Conservation (phyloP, 2,797 vertebrate genomes). For the Microctenopoma steveboyesi region DNA sequence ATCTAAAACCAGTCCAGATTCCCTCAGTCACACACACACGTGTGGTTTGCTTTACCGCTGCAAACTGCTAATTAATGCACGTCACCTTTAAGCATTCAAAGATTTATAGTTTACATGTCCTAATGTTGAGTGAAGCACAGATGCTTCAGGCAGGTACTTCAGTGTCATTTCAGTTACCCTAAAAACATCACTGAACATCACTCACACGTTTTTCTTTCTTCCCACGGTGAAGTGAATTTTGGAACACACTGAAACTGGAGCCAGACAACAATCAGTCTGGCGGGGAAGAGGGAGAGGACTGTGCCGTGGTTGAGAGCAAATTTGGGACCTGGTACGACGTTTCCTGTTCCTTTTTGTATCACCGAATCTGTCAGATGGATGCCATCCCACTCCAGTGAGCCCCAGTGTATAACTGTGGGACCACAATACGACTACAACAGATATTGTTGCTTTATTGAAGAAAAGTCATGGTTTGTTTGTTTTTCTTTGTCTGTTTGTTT, state of each 20-base stretch:
- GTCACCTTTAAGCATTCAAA: not conserved
- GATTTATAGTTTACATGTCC: too few species aligned
- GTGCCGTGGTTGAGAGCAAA: conserved; percentile 37
- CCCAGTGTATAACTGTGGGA: not conserved
- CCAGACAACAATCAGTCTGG: conserved; percentile 17
- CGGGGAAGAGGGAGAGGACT: conserved; percentile 46
- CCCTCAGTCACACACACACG: not conserved
- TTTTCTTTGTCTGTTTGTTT: not conserved
- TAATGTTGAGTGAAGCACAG: not conserved
- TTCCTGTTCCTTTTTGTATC: conserved; percentile 38
- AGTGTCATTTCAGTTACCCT: not conserved
- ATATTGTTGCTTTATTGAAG: conserved; percentile 34
- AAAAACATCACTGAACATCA: not conserved
- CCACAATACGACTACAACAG: conserved; percentile 6
- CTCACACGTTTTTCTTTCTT: not conserved
- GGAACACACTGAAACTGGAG: not conserved
- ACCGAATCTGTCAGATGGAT: conserved; percentile 39
- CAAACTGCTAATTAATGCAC: not conserved
- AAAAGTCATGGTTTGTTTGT: not conserved
- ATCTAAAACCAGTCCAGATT: not conserved
- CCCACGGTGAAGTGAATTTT: conserved; percentile 20
- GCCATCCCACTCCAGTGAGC: not conserved
- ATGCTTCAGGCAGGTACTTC: not conserved
- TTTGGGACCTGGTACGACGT: conserved; percentile 17
- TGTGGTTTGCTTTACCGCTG: not conserved